Base-by-base conservation (phyloP, 2,888 invertebrate species). In the Epirrhoe tristata region DNA sequence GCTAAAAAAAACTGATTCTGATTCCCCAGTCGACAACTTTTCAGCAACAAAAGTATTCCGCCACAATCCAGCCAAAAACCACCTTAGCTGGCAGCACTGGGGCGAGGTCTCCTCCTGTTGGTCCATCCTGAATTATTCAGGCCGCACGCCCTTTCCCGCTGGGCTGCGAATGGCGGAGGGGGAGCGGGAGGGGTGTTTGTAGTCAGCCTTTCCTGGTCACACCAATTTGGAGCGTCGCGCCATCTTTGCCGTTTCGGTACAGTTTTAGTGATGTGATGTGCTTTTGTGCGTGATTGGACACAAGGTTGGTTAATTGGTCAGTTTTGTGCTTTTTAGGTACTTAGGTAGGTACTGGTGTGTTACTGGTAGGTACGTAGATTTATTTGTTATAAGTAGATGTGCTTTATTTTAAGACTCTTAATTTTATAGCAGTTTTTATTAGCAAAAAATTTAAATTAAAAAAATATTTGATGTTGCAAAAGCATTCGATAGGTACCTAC, bases 131-230 rank as follows among this genome's bases (percentile, higher is more conserved):
- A 89, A 92, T 91, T 89, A 93, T 93, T 90, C 82, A 91, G 87
- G 72, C 73, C 88, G 90, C 86, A 87, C 90, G 91, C 89, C 90
- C 88, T 88, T 90, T 90, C 82, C 90, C 91, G 88, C 90, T 89
- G 82, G 88, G 86, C 88, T 80, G 88, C 83, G 85, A 86, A 82
- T 81, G 86, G 80, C 85, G 77, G 71, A 69, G 2, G 36, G 8
- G 50, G 6, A 14, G 58, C 34, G 64, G 64, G 72, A 73, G 67
- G 74, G 72, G 70, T 67, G 60, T 70, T 88, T 87, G 84, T 82
- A 86, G 89, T 79, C 79, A 85, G 90, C 83, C 89, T 88, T 90
- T 90, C 88, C 81, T 78, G 87, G 89, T 87, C 90, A 88, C 86
- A 88, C 84, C 85, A 86, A 86, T 87, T 88, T 59, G 24, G 57